These are phyloP conservation scores for Eulemur rufifrons DNA, from an alignment of 2,113 vertebrate genomes.

Conservation along the genomic window DNA sequence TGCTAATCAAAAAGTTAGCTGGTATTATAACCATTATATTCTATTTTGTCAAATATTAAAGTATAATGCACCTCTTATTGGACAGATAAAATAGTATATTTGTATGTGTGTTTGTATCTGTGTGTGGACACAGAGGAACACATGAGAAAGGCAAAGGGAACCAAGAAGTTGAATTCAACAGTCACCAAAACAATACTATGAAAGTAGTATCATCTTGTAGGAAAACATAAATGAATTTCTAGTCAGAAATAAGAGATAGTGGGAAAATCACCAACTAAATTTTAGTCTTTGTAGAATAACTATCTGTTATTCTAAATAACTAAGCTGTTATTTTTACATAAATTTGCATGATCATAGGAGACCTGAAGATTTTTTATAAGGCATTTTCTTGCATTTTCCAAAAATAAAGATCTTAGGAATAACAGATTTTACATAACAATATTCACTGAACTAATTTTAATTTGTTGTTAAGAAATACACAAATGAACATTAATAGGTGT, in stretches of 20 bases:
- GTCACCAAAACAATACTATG: not conserved
- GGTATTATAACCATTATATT: not conserved
- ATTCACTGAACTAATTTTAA: constrained; percentile 23
- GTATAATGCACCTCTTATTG: not conserved
- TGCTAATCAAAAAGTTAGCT: not conserved
- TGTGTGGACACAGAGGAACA: not conserved
- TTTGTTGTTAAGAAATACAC: constrained; percentile 14
- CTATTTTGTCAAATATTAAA: constrained; percentile 3
- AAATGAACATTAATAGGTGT: not conserved
- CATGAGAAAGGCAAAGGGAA: not conserved
- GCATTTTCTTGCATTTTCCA: constrained; percentile 23
- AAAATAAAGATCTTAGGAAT: not conserved
- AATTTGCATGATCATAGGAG: not conserved
- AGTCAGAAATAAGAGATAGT: not conserved
- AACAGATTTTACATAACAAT: constrained; percentile 17
- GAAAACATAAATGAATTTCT: not conserved
- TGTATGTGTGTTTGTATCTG: not conserved
- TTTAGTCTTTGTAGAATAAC: not conserved
- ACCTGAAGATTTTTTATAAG: not conserved
- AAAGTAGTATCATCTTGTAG: not conserved
- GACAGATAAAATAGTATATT: not conserved
- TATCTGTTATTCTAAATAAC: not conserved
- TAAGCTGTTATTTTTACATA: not conserved
- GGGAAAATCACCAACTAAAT: constrained; percentile 5
- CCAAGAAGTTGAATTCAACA: constrained; percentile 17